phyloP scores from a whole-genome alignment of 35 echinoderm and acorn worm species.

The Apostichopus japonicus region DNA sequence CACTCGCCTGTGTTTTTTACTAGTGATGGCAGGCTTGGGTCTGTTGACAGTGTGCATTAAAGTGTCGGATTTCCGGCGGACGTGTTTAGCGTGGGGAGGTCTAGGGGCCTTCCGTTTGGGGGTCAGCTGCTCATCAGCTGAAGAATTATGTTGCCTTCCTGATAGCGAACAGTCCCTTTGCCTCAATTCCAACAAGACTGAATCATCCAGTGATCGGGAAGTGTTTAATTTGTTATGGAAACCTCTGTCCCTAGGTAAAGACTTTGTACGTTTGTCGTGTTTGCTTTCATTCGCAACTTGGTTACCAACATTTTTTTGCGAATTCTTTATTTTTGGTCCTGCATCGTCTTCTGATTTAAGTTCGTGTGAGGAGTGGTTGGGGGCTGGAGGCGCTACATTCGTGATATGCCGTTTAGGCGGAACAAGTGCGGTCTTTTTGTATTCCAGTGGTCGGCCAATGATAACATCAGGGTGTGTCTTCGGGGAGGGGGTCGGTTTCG shows the following conservation, averaged over 20 bases:
- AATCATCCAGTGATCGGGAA: slow-evolving; percentile 50
- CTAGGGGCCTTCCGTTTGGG: slow-evolving; percentile 53
- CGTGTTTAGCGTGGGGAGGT: slow-evolving; percentile 47
- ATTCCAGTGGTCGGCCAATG: background rate
- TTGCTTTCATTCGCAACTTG: background rate
- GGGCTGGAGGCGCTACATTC: background rate
- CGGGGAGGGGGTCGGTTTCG: background rate
- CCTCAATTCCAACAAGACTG: background rate
- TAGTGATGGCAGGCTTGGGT: background rate
- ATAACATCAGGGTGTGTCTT: background rate
- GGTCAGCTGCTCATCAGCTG: slow-evolving; percentile 2
- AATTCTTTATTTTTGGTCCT: background rate
- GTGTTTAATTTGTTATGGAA: slow-evolving; percentile 16
- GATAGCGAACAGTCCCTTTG: background rate
- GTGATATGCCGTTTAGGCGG: background rate
- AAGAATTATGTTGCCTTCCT: background rate
- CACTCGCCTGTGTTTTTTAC: background rate
- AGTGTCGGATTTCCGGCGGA: slow-evolving; percentile 36
- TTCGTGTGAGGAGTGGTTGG: background rate
- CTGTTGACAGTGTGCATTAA: slow-evolving; percentile 32
- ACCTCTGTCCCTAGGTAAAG: background rate
- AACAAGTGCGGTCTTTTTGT: background rate
- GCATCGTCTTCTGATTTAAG: background rate
- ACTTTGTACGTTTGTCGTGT: background rate
- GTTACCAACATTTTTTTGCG: background rate